phyloP scores from a whole-genome alignment of 1,140 invertebrate genomes.

The Rhysida immarginata region DNA sequence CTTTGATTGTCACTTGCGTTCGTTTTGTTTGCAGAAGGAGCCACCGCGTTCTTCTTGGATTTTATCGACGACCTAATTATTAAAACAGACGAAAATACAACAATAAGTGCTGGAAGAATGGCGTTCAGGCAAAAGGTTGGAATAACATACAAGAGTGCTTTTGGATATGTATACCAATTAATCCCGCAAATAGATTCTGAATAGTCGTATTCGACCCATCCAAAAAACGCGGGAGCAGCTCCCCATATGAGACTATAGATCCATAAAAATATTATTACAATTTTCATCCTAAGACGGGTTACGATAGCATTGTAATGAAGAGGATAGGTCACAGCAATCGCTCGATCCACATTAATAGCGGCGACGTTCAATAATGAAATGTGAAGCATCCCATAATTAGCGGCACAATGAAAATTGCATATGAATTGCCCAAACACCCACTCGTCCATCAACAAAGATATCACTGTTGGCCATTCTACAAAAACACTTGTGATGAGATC shows the following conservation, averaged over 20 bases:
- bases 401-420: background rate
- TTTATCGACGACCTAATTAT: slow-evolving; percentile 8
- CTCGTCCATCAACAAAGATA: slow-evolving; percentile 1
- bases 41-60: background rate
- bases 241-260: background rate
- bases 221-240: background rate
- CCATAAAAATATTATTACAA: background rate
- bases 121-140: background rate
- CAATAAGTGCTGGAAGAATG: background rate
- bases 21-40: background rate
- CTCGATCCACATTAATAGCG: slow-evolving; percentile 10
- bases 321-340: slow-evolving; percentile 8
- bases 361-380: slow-evolving; percentile 7
- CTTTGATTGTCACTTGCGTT: background rate
- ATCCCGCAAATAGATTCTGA: slow-evolving; percentile 4
- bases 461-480: slow-evolving; percentile 5
- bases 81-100: background rate
- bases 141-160: background rate
- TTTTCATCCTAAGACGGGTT: background rate
- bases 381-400: slow-evolving; percentile 2
- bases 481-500: slow-evolving; percentile 7
- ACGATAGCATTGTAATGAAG: slow-evolving; percentile 1
- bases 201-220: slow-evolving; percentile 10
- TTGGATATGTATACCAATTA: background rate
- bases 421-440: slow-evolving; percentile 3